phyloP scores from a whole-genome alignment of 92 coral and sea anemone genomes.

The Epizoanthus scotinus region DNA sequence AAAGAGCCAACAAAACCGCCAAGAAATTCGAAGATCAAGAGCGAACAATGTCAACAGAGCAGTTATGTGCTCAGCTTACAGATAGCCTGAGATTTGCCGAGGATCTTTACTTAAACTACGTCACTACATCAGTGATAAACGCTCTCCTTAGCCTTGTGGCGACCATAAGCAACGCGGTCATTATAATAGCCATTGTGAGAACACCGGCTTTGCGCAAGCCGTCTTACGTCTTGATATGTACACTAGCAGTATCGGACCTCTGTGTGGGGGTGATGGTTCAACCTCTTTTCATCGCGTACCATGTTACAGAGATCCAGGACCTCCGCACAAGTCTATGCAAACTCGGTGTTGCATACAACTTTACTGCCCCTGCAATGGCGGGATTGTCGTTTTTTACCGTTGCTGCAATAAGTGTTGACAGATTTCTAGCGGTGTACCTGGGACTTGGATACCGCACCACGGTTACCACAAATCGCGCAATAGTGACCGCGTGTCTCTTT shows the following conservation, averaged over 20 bases:
- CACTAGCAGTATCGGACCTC: conserved; percentile 1
- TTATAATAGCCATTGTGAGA: background rate
- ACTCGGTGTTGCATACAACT: background rate
- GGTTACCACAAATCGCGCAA: conserved; percentile 1
- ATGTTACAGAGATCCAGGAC: background rate
- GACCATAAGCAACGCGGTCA: background rate
- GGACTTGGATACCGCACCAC: background rate
- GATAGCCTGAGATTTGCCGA: background rate
- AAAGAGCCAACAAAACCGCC: too few relatives aligned
- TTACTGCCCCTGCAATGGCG: conserved; percentile 24
- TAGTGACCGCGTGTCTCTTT: background rate
- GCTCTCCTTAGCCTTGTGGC: conserved; percentile 8
- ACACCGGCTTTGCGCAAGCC: conserved; percentile 10
- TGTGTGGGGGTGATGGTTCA: conserved; percentile 20
- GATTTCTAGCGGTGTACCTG: conserved; percentile 3
- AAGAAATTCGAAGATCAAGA: too few relatives aligned
- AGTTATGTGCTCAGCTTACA: conserved; percentile 12
- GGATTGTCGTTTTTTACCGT: conserved; percentile 17
- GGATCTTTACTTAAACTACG: background rate
- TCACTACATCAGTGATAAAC: conserved; percentile 9
- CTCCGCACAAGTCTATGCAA: background rate
- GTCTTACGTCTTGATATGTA: conserved; percentile 4
- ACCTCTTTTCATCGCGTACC: conserved; percentile 12
- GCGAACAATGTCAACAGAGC: conserved; percentile 5
- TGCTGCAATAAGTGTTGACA: conserved; percentile 26